Percentiles rank a stretch among this genome's conserved stretches.
Conservation (phyloP, 1,140 invertebrate genomes). For the Drosophila mayri region DNA sequence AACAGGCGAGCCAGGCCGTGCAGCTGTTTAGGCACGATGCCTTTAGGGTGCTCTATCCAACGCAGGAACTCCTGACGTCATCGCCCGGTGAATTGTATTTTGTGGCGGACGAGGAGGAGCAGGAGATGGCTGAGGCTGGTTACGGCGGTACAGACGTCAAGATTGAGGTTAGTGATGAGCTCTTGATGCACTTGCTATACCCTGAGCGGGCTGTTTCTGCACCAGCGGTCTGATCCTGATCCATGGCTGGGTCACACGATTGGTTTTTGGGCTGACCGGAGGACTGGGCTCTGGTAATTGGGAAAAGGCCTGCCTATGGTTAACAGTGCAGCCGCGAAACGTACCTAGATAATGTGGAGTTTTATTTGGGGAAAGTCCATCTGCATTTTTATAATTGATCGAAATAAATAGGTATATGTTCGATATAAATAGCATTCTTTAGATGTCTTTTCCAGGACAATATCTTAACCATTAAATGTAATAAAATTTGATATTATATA, state of each 20-base stretch:
- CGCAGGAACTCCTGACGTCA: constrained; percentile 25
- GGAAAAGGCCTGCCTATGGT: background rate
- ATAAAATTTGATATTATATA: too few relatives aligned
- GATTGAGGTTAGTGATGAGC: constrained; percentile 46
- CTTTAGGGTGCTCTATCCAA: constrained; percentile 48
- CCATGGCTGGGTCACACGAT: background rate
- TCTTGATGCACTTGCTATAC: constrained; percentile 45
- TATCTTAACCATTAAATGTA: too few relatives aligned
- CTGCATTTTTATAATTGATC: background rate
- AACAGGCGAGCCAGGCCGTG: constrained; percentile 18
- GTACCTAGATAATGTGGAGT: background rate
- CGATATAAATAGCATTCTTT: background rate
- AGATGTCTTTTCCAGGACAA: too few relatives aligned
- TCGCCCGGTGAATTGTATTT: constrained; percentile 40
- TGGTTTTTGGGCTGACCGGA: background rate
- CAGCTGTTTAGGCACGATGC: constrained; percentile 46
- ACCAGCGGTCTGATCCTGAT: background rate
- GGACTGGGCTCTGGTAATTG: background rate
- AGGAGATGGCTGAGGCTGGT: constrained; percentile 25
- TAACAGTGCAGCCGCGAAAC: background rate
- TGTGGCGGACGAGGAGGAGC: constrained; percentile 50
- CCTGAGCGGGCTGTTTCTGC: constrained; percentile 9
- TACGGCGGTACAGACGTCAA: constrained; percentile 13
- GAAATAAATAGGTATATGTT: background rate
- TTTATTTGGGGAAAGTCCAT: background rate